A percentile compares a stretch with the other conserved stretches of the same genome.
Conservation (phyloP, 2,888 invertebrate genomes). For the Agonum fuliginosum region DNA sequence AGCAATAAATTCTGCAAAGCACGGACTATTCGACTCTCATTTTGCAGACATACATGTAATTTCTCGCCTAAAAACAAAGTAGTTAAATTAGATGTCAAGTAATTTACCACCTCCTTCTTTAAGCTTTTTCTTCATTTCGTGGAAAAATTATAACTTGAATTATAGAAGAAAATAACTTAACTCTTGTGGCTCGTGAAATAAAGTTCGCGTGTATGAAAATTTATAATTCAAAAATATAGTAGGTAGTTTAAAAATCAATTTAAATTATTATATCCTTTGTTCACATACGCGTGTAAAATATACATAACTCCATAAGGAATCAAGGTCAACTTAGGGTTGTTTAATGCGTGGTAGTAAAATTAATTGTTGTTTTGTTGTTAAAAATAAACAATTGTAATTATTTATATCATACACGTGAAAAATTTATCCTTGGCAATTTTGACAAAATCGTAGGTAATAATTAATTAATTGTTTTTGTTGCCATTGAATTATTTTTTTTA, state of each 20-base stretch:
- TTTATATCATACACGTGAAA: neutral
- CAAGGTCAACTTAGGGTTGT: constrained; percentile 61
- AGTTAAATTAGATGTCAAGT: too few relatives aligned
- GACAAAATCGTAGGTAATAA: constrained; percentile 42
- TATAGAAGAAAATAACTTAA: too few relatives aligned
- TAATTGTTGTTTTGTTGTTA: constrained; percentile 57
- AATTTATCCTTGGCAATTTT: constrained; percentile 39
- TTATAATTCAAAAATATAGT: neutral
- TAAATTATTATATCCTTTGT: neutral
- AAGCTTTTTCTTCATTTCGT: too few relatives aligned
- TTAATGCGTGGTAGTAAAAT: constrained; percentile 50
- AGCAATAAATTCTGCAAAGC: constrained; percentile 17
- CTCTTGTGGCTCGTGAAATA: neutral
- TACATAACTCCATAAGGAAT: constrained; percentile 52
- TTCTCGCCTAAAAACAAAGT: too few relatives aligned
- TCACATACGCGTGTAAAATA: neutral
- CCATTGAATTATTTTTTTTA: constrained; percentile 26
- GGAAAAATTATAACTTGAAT: too few relatives aligned
- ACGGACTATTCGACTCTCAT: too few relatives aligned
- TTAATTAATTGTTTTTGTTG: constrained; percentile 21
- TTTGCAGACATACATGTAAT: too few relatives aligned
- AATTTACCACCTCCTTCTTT: too few relatives aligned
- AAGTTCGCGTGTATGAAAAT: too few relatives aligned
- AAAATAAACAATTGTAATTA: constrained; percentile 47
- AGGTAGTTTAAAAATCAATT: neutral